These are phyloP conservation scores for Metopia argyrocephala DNA, from an alignment of 2,888 invertebrate genomes.

Conservation along the genomic window DNA sequence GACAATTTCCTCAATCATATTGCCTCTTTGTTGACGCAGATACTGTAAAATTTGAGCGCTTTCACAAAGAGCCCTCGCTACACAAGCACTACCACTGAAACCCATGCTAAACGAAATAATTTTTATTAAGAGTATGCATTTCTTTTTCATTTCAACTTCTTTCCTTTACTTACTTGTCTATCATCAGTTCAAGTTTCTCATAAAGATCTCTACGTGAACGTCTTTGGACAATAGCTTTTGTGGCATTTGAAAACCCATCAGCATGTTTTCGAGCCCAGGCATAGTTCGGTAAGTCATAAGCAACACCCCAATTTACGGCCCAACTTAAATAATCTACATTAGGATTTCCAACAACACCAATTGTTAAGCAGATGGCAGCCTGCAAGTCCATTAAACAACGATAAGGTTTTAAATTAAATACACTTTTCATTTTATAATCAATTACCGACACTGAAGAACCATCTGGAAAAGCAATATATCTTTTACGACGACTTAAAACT, in stretches of 20 bases:
- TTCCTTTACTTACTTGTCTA: constrained; percentile 85
- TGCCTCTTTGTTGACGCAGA: constrained; percentile 80
- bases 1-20: constrained; percentile 85
- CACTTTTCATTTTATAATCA: neutral
- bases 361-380: constrained; percentile 82
- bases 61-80: constrained; percentile 86
- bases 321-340: constrained; percentile 82
- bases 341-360: constrained; percentile 81
- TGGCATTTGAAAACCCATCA: constrained; percentile 70
- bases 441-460: constrained; percentile 81
- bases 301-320: constrained; percentile 85
- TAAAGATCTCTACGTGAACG: constrained; percentile 85
- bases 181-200: constrained; percentile 83
- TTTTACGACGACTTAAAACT: constrained; percentile 72
- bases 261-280: constrained; percentile 79
- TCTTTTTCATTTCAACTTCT: constrained; percentile 26
- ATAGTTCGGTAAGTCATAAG: constrained; percentile 82
- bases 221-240: constrained; percentile 75
- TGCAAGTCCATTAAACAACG: constrained; percentile 45
- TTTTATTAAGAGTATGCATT: neutral
- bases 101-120: constrained; percentile 82
- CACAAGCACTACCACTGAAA: constrained; percentile 85
- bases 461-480: constrained; percentile 81
- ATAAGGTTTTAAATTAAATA: neutral
- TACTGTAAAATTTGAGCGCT: constrained; percentile 81